Evolutionary conservation across 2,797 vertebrate species (phyloP), one percentile per base, ranked within the genome.

Genomic region (Psittacula derbiana): DNA sequence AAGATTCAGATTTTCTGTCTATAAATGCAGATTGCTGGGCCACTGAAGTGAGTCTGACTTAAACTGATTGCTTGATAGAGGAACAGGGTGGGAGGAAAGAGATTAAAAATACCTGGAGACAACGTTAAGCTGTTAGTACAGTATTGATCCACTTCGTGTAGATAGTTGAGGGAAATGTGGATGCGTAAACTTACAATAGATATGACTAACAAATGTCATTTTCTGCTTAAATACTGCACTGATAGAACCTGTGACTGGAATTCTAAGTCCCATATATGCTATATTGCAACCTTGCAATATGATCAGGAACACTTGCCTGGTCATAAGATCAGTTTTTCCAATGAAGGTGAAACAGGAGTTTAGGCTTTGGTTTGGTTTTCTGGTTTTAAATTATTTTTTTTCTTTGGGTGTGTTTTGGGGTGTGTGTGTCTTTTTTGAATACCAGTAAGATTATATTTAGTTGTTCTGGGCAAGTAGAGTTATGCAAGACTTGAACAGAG

Each of bases 1-100:
- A 96, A 94, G 92, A 96, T 95, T 96, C 95, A 86, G 96, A 93
- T 96, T 95, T 96, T 95, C 93, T 96, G 92, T 78, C 87, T 97
- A 83, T 95, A 64, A 74, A 83, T 3, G 41, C 79, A 82, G 93
- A 58, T 49, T 74, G 81, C 94, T 96, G 86, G 90, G 91, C 90
- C 94, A 78, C 20, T 81, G 95, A 96, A 96, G 96, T 96, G 95
- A 97, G 95, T 91, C 86, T 95, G 97, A 96, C 91, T 92, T 96
- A 87, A 93, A 50, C 75, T 71, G 89, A 83, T 73, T 94, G 95
- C 69, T 88, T 93, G 92, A 85, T 50, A 88, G 90, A 95, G 80
- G 90, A 88, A 83, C 55, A 43, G 11, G 74, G 58, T 80, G 53
- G 16, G 71, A 88, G 61, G 47, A 78, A 93, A 94, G 75, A 72